Conservation (phyloP, 2,888 invertebrate genomes). For the Pachliopta kotzebuea region DNA sequence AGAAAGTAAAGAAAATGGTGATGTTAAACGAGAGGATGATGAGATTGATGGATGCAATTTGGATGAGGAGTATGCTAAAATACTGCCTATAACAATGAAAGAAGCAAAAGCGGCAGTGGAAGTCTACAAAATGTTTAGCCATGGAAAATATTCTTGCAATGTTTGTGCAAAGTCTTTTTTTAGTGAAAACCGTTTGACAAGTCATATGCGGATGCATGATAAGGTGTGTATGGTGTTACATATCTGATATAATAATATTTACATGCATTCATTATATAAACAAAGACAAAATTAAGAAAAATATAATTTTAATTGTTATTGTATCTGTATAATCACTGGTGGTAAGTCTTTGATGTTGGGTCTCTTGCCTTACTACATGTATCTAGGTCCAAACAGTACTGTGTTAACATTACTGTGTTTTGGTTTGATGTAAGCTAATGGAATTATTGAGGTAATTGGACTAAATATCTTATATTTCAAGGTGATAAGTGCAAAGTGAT, state of each 20-base stretch:
- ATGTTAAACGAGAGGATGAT: slow-evolving; percentile 31
- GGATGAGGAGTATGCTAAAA: slow-evolving; percentile 63
- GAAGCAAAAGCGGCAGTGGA: slow-evolving; percentile 64
- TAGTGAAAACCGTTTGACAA: slow-evolving; percentile 48
- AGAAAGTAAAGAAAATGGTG: slow-evolving; percentile 29
- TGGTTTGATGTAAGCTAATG: too few species aligned
- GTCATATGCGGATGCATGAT: slow-evolving; percentile 67
- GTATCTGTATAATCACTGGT: too few species aligned
- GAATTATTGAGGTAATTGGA: too few species aligned
- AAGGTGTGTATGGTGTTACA: slow-evolving; percentile 45
- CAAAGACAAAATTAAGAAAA: too few species aligned
- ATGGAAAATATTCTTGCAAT: slow-evolving; percentile 52
- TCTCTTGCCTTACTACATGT: too few species aligned
- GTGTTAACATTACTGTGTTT: too few species aligned
- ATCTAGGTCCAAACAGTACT: too few species aligned
- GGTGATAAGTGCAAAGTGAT: too few species aligned
- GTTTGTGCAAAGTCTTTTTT: slow-evolving; percentile 54
- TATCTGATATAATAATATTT: neutral
- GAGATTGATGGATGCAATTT: slow-evolving; percentile 53
- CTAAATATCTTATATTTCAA: too few species aligned
- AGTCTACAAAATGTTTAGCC: slow-evolving; percentile 53
- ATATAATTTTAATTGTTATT: too few species aligned
- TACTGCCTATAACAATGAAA: slow-evolving; percentile 55
- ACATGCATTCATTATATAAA: too few species aligned
- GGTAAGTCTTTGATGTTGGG: too few species aligned